Conservation (phyloP, 2,113 vertebrate species). For the western clawed frog (Xenopus tropicalis) region DNA sequence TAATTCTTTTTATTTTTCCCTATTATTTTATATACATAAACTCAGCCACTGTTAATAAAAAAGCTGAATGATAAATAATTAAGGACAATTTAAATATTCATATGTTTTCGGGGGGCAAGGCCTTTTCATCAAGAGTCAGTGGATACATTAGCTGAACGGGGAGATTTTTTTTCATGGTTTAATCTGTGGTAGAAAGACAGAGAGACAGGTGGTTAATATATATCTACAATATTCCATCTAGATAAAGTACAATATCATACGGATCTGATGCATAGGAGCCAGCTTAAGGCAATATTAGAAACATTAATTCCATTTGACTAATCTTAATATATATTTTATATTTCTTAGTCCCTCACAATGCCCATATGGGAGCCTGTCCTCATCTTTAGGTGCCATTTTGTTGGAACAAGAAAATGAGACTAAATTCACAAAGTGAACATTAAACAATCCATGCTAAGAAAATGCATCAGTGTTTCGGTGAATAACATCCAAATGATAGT, state of each 20-base stretch:
- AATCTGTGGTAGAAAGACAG: slow-evolving; percentile 56
- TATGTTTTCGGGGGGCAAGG: slow-evolving; percentile 74
- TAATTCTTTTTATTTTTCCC: slow-evolving; percentile 29
- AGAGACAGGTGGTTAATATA: slow-evolving; percentile 58
- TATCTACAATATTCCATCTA: slow-evolving; percentile 56
- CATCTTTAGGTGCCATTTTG: slow-evolving; percentile 29
- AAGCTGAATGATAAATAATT: slow-evolving; percentile 70
- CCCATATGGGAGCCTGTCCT: slow-evolving; percentile 29
- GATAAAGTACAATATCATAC: slow-evolving; percentile 57
- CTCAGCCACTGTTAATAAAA: slow-evolving; percentile 49
- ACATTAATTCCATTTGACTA: slow-evolving; percentile 64
- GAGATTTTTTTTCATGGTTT: slow-evolving; percentile 53
- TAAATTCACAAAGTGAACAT: slow-evolving; percentile 35
- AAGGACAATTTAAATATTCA: slow-evolving; percentile 82
- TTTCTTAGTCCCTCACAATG: slow-evolving; percentile 32
- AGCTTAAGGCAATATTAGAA: slow-evolving; percentile 56
- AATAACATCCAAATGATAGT: background rate
- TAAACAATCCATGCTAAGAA: background rate
- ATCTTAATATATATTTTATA: slow-evolving; percentile 60
- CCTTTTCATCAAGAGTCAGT: slow-evolving; percentile 68
- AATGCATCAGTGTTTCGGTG: background rate
- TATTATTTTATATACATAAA: slow-evolving; percentile 31
- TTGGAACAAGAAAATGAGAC: slow-evolving; percentile 6
- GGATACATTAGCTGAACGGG: slow-evolving; percentile 54
- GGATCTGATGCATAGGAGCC: slow-evolving; percentile 50